These are phyloP conservation scores for Bubo blakistoni DNA, from an alignment of 2,113 vertebrate species.

Conservation along the genomic window DNA sequence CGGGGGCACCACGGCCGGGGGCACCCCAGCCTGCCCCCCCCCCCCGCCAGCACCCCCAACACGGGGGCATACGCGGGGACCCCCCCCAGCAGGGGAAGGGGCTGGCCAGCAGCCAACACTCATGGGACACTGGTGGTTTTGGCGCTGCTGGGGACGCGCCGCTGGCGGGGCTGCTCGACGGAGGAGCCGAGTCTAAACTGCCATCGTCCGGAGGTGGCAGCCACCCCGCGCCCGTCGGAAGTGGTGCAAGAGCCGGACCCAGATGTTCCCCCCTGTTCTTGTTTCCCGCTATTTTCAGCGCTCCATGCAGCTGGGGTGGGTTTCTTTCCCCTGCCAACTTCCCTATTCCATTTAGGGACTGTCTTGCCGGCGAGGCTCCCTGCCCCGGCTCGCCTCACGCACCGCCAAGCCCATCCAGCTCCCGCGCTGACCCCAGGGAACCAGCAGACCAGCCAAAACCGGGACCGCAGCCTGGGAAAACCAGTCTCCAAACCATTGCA, in stretches of 20 bases:
- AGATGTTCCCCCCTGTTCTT: background rate
- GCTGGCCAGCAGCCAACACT: accelerated
- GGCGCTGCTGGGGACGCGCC: accelerated
- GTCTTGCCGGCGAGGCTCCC: accelerated
- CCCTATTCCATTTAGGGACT: background rate
- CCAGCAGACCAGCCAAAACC: accelerated
- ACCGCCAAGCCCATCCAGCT: background rate
- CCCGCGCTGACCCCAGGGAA: background rate
- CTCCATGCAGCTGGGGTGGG: background rate
- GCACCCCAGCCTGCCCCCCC: background rate
- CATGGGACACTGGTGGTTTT: accelerated
- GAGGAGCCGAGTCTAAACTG: accelerated
- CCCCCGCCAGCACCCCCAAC: background rate
- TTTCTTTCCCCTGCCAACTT: background rate
- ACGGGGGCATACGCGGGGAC: accelerated
- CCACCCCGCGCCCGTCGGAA: background rate
- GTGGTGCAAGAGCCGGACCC: background rate
- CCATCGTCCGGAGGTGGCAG: background rate
- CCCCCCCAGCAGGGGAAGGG: background rate
- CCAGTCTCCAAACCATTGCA: accelerated
- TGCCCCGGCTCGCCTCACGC: accelerated
- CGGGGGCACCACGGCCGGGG: background rate
- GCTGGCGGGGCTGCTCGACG: accelerated
- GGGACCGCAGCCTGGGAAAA: background rate
- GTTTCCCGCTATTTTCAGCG: background rate